phyloP scores from a whole-genome alignment of 2,888 invertebrate species.

The Cancer borealis region DNA sequence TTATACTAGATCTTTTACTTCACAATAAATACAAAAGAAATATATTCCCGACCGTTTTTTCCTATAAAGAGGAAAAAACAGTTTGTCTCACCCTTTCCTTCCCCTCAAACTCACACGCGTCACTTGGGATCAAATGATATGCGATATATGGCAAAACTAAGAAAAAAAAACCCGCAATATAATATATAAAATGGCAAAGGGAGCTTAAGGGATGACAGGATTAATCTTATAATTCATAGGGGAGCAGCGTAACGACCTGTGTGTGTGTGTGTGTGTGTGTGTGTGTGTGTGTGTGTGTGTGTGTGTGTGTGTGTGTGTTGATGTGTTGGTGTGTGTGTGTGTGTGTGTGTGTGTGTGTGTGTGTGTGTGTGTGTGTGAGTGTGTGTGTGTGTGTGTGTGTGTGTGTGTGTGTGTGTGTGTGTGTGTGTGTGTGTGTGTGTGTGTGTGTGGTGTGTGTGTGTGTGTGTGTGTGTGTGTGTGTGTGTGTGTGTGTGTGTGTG shows the following conservation, averaged over 20 bases:
- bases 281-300: conserved; percentile 27
- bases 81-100: background rate
- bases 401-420: background rate
- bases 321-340: background rate
- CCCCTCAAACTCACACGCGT: background rate
- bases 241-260: background rate
- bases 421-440: conserved; percentile 21
- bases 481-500: no score
- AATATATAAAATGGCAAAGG: background rate
- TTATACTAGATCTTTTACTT: no score
- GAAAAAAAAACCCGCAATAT: background rate
- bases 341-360: background rate
- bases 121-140: background rate
- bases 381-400: background rate
- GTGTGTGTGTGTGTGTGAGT: background rate
- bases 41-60: background rate
- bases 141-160: background rate
- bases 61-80: no score
- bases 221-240: background rate
- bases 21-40: no score
- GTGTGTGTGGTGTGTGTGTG: conserved; percentile 3
- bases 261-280: conserved; percentile 21
- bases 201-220: background rate
- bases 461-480: no score
- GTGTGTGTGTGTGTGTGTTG: conserved; percentile 1